phyloP scores from a whole-genome alignment of 2,888 invertebrate genomes.

The Agriotes lineatus region DNA sequence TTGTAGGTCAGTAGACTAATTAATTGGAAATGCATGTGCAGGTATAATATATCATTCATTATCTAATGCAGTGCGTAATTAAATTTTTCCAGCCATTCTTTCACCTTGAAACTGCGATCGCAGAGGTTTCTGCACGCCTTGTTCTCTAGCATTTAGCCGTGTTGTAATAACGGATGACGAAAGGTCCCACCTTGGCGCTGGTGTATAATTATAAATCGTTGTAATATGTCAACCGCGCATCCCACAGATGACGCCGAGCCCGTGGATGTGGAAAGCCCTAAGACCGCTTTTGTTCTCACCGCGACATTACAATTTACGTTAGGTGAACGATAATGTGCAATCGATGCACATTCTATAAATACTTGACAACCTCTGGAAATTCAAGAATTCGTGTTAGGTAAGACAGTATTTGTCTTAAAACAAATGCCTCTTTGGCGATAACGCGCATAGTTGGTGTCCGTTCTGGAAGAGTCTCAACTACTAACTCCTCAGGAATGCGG shows the following conservation, averaged over 20 bases:
- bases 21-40: constrained; percentile 22
- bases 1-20: constrained; percentile 20
- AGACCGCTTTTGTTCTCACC: constrained; percentile 43
- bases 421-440: not conserved
- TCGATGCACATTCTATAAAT: constrained; percentile 37
- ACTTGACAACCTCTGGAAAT: constrained; percentile 12
- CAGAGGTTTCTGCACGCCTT: constrained; percentile 46
- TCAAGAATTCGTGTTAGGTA: constrained; percentile 9
- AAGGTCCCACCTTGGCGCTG: constrained; percentile 50
- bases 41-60: constrained; percentile 30
- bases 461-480: not conserved
- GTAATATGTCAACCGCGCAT: constrained; percentile 52
- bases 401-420: constrained; percentile 4
- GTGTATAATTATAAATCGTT: constrained; percentile 51
- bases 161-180: constrained; percentile 50
- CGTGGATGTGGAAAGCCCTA: constrained; percentile 44
- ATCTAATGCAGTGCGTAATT: constrained; percentile 34
- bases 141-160: constrained; percentile 45
- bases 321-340: constrained; percentile 40
- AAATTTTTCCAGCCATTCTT: constrained; percentile 36
- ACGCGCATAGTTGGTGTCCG: not conserved
- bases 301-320: constrained; percentile 37
- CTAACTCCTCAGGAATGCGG: not conserved
- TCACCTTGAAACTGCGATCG: constrained; percentile 43
- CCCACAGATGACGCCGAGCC: constrained; percentile 49